Conservation (phyloP, 2,888 invertebrate genomes). For the Calameuta pallipes region DNA sequence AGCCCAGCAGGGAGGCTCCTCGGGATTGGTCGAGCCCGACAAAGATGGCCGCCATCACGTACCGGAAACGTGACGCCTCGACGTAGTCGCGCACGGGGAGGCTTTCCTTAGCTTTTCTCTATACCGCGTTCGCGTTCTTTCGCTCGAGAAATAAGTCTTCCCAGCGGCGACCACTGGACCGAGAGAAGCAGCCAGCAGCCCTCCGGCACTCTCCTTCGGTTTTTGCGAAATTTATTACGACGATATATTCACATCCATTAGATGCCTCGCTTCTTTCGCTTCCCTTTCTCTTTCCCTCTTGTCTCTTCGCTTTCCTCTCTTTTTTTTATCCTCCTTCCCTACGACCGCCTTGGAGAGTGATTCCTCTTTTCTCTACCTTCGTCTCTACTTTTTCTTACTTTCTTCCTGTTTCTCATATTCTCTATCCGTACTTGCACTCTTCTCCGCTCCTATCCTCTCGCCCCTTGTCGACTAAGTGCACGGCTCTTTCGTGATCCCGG, state of each 20-base stretch:
- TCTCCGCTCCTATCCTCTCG: neutral
- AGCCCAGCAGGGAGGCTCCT: slow-evolving; percentile 9
- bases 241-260: slow-evolving; percentile 67
- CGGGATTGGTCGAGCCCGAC: slow-evolving; percentile 50
- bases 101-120: slow-evolving; percentile 31
- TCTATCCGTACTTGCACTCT: neutral
- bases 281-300: slow-evolving; percentile 18
- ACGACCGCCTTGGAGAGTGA: neutral
- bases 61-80: slow-evolving; percentile 60
- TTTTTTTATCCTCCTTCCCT: neutral
- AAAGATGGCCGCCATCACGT: slow-evolving; percentile 62
- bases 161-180: slow-evolving; percentile 33
- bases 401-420: neutral
- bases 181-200: slow-evolving; percentile 27
- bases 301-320: slow-evolving; percentile 17
- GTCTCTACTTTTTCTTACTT: neutral
- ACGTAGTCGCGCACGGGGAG: slow-evolving; percentile 30
- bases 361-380: slow-evolving; percentile 8
- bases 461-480: neutral
- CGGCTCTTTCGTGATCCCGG: neutral
- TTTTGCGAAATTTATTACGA: slow-evolving; percentile 65
- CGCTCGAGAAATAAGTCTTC: slow-evolving; percentile 40
- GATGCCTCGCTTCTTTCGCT: slow-evolving; percentile 57
- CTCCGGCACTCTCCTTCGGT: slow-evolving; percentile 37
- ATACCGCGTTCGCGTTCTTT: slow-evolving; percentile 13